Base-by-base conservation (phyloP, 1,140 invertebrate genomes). In the Sycophaga agraensis region DNA sequence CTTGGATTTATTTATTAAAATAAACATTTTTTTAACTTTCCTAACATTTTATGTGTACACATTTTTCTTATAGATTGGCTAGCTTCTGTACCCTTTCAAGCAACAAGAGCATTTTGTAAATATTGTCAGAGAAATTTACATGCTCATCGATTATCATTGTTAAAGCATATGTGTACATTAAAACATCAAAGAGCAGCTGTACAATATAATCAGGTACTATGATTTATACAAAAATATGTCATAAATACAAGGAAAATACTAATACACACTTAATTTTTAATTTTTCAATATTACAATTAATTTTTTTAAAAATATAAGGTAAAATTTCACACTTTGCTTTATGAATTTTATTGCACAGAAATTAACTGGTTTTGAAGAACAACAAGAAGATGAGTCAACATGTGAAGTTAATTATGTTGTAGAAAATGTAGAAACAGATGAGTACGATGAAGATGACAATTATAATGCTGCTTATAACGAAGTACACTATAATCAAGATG, bases 111-210 rank as follows among this genome's bases (percentile, higher is more conserved):
- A 28, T 85, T 79, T 62, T 86, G 85, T 65, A 75, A 76, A 28
- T 85, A 80, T 66, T 86, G 85, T 59, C 79, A 84, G 57, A 85
- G 84, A 69, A 83, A 82, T 63, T 70, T 86, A n/a, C 85, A 86
- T 70, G 85, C 85, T 4, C 85, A 86, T 73, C 68, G 84, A 59
- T 63, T 85, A 0, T 85, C 84, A 35, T 68, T 86, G 37, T 60
- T 85, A 17, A 86, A 85, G 55, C 85, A 86, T 48, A 85, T 82
- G 17, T 85, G 83, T 48, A 85, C 84, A 1, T 83, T 84, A 67
- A 78, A 84, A 31, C 84, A 84, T 70, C 82, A 84, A 50, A 79
- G 83, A 66, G 79, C 84, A 6, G 82, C 84, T 4, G 72, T 78
- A 14, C 45, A 70, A 14, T 67, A 76, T 22, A 58, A 26, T 2